Conservation (phyloP, 2,797 vertebrate genomes). For the Cyclopterus lumpus region DNA sequence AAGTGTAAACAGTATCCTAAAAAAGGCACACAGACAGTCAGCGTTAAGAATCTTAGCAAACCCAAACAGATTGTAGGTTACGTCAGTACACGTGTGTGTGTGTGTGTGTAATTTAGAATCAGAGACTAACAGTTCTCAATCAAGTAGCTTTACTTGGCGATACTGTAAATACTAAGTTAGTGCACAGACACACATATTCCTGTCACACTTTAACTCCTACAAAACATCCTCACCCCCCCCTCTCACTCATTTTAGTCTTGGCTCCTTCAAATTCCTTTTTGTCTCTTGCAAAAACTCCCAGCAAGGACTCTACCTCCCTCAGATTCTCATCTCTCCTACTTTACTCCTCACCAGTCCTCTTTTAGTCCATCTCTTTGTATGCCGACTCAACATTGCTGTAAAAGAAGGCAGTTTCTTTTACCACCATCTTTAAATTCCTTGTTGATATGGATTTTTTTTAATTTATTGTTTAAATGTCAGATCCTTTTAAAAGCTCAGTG, state of each 20-base stretch:
- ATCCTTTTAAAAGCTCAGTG: slow-evolving; percentile 54
- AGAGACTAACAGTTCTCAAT: slow-evolving; percentile 28
- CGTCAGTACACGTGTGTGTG: not conserved
- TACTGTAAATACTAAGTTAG: slow-evolving; percentile 32
- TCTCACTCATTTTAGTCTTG: slow-evolving; percentile 31
- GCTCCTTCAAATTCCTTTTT: slow-evolving; percentile 32
- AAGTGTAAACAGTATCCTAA: slow-evolving; percentile 36
- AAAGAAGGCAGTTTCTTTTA: not conserved
- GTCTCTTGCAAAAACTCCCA: not conserved
- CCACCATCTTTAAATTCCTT: not conserved
- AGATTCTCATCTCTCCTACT: not conserved
- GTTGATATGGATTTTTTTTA: not conserved
- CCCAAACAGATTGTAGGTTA: slow-evolving; percentile 42
- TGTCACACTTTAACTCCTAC: slow-evolving; percentile 49
- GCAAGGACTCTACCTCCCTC: not conserved
- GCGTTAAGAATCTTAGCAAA: slow-evolving; percentile 48
- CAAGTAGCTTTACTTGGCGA: slow-evolving; percentile 34
- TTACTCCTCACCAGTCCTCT: not conserved
- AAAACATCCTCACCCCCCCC: slow-evolving; percentile 50
- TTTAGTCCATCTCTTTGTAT: not conserved
- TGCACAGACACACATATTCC: slow-evolving; percentile 55
- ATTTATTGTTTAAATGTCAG: not conserved
- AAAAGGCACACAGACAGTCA: slow-evolving; percentile 31
- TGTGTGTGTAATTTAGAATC: slow-evolving; percentile 11
- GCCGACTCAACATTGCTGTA: slow-evolving; percentile 15